Conservation (phyloP, 2,888 invertebrate genomes). For the Philereme vetulata region DNA sequence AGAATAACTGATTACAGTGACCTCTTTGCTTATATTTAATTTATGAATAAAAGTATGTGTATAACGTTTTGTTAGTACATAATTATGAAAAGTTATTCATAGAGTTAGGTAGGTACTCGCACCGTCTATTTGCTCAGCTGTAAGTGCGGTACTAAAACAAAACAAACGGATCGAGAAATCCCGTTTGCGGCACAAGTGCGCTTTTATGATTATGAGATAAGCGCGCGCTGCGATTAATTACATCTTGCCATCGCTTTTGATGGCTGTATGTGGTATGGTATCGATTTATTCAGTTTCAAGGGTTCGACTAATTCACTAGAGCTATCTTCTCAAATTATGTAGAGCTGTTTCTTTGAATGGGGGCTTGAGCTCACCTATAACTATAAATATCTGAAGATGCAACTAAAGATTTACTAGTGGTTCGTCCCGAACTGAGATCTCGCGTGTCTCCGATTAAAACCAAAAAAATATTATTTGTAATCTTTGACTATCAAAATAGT, state of each 20-base stretch:
- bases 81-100: conserved; percentile 3
- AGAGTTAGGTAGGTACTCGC: conserved; percentile 7
- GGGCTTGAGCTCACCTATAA: too few relatives aligned
- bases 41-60: background rate
- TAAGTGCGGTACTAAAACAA: conserved; percentile 57
- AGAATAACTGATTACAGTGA: too few relatives aligned
- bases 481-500: too few relatives aligned
- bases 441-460: too few relatives aligned
- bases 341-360: too few relatives aligned
- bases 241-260: conserved; percentile 34
- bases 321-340: too few relatives aligned
- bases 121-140: conserved; percentile 62
- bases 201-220: conserved; percentile 70
- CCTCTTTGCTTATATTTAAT: background rate
- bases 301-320: background rate
- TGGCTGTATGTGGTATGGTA: conserved; percentile 21
- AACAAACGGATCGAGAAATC: conserved; percentile 67
- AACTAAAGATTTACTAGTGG: too few relatives aligned
- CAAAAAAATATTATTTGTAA: too few relatives aligned
- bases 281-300: conserved; percentile 15
- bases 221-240: conserved; percentile 59
- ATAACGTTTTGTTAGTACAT: background rate
- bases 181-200: conserved; percentile 55
- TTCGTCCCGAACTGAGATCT: too few relatives aligned
- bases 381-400: too few relatives aligned